These are phyloP conservation scores for Diaprepes abbreviatus DNA, from an alignment of 2,888 invertebrate species.

Conservation along the genomic window DNA sequence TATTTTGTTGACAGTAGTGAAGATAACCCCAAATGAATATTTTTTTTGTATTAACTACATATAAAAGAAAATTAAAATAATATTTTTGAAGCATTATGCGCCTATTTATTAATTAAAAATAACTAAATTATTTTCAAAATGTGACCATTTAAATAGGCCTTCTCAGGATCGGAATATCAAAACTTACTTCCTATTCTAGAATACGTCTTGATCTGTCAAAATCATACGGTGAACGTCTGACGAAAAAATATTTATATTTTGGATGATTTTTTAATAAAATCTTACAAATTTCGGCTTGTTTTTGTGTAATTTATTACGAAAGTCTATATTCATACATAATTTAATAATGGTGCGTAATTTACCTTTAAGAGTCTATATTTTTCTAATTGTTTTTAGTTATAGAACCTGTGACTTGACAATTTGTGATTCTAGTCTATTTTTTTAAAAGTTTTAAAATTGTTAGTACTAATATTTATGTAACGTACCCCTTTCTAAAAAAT, in stretches of 20 bases:
- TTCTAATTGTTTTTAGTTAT: not conserved
- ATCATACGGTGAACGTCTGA: constrained; percentile 5
- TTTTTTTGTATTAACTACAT: too few species aligned
- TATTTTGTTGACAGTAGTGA: constrained; percentile 17
- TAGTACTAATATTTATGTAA: not conserved
- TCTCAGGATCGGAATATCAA: not conserved
- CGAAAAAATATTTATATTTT: not conserved
- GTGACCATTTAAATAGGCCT: too few species aligned
- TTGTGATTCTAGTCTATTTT: too few species aligned
- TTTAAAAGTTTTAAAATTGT: not conserved
- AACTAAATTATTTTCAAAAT: not conserved
- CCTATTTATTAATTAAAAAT: too few species aligned
- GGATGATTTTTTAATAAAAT: not conserved
- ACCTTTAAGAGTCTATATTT: not conserved
- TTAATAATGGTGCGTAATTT: constrained; percentile 26
- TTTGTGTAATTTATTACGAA: not conserved
- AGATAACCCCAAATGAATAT: constrained; percentile 12
- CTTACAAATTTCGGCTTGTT: not conserved
- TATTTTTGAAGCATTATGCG: too few species aligned
- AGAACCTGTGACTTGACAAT: not conserved
- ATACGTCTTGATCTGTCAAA: too few species aligned
- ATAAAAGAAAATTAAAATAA: too few species aligned
- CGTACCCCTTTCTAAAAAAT: not conserved
- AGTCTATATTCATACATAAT: constrained; percentile 18
- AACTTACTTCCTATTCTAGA: constrained; percentile 2